phyloP scores from a whole-genome alignment of 1,140 invertebrate genomes.

The Dendrolimus kikuchii region DNA sequence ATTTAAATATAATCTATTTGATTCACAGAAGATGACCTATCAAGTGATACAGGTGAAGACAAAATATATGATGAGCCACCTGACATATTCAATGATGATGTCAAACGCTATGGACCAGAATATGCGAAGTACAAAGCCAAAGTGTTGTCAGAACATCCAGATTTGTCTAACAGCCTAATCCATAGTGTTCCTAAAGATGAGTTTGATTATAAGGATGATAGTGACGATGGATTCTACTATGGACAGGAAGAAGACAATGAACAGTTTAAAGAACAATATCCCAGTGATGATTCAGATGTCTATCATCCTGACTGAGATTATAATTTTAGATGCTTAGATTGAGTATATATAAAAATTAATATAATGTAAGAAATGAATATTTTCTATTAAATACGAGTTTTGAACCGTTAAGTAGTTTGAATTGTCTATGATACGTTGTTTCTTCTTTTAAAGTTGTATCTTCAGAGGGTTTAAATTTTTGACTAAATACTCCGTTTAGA shows the following conservation, averaged over 20 bases:
- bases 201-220: conserved; percentile 55
- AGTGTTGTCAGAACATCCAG: conserved; percentile 34
- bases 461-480: no score
- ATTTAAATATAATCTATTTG: conserved; percentile 4
- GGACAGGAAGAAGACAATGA: conserved; percentile 56
- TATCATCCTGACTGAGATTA: conserved; percentile 37
- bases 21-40: conserved; percentile 60
- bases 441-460: no score
- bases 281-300: conserved; percentile 32
- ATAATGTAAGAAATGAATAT: conserved; percentile 1
- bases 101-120: conserved; percentile 50
- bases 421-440: no score
- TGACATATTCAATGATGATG: conserved; percentile 47
- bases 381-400: not conserved
- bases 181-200: conserved; percentile 35
- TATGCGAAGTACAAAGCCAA: conserved; percentile 65
- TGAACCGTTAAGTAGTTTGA: no score
- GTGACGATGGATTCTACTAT: conserved; percentile 62
- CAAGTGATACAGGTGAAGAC: conserved; percentile 66
- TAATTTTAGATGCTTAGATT: conserved; percentile 1
- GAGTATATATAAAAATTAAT: not conserved
- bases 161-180: conserved; percentile 26
- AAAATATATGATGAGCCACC: conserved; percentile 52
- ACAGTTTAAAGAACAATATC: conserved; percentile 49
- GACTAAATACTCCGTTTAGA: no score